A percentile compares a stretch with the other conserved stretches of the same genome.
Evolutionary conservation across 2,113 vertebrate genomes (phyloP).

Genomic region (Crotalus viridis): DNA sequence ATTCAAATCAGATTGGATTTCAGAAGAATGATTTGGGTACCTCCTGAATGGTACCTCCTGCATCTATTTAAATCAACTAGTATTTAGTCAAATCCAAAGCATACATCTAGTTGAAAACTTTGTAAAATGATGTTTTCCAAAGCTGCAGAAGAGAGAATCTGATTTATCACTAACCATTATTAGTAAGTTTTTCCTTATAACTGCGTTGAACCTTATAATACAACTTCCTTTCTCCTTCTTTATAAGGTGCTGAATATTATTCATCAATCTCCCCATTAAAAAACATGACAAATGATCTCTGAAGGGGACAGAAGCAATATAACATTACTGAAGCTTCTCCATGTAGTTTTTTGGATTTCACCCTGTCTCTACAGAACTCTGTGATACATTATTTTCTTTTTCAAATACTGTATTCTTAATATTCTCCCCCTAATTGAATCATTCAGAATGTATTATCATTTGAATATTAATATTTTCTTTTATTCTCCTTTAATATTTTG

Average conservation of each 20-base stretch:
- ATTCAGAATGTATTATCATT: not conserved
- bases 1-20: not conserved
- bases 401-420: not conserved
- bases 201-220: not conserved
- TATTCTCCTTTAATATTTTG: conserved; percentile 15
- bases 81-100: not conserved
- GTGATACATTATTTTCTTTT: not conserved
- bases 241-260: not conserved
- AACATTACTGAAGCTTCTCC: not conserved
- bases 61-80: not conserved
- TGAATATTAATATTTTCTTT: not conserved
- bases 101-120: not conserved
- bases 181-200: not conserved
- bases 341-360: not conserved
- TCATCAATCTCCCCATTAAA: not conserved
- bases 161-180: not conserved
- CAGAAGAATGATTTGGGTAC: not conserved
- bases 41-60: not conserved
- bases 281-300: not conserved
- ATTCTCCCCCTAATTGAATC: not conserved
- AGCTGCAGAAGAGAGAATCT: not conserved
- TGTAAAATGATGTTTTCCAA: not conserved
- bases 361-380: not conserved
- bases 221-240: not conserved
- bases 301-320: not conserved